Base-by-base conservation (phyloP, 2,888 invertebrate genomes). In the Cerastis rubricosa region DNA sequence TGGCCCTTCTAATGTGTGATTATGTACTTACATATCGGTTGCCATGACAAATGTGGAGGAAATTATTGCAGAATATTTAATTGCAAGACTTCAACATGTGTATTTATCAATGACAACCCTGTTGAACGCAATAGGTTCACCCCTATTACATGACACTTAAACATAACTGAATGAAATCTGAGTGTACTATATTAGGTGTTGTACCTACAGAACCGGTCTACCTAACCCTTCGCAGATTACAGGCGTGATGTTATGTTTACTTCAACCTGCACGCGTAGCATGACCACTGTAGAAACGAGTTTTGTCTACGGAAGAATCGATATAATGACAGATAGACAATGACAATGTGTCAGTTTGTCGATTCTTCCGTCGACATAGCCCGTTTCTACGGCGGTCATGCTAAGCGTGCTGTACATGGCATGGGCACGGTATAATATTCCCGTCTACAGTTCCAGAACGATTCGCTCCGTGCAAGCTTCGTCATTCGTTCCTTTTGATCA, bases 401-500 rank as follows among this genome's bases (percentile, higher is more conserved):
- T n/a, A n/a, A n/a, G n/a, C n/a, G n/a, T n/a, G 35, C 22, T 65
- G 64, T 17, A 47, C 22, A 61, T 54, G n/a, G 57, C 47, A 25
- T 54, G 51, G 14, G 12, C 49, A 29, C 45, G 40, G 19, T 51
- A 17, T 71, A 63, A 68, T 54, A 81, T 72, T 76, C 17, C 3
- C 61, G 45, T 68, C 1, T 2, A 40, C 11, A n/a, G n/a, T 64
- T n/a, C 25, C 12, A 61, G 45, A 57, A 43, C 67, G 45, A 81
- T 77, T 78, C 71, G 81, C 71, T 75, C 57, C 77, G 61, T 71
- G 35, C 78, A 69, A 68, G 71, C 76, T 86, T 49, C 67, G 69
- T 74, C 66, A 76, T 63, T 72, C 83, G n/a, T 75, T 85, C 84
- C 87, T 76, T 85, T 84, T 86, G 75, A 81, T 81, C 76, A 63